Conservation (phyloP, 2,113 vertebrate genomes). For the Sula dactylatra region DNA sequence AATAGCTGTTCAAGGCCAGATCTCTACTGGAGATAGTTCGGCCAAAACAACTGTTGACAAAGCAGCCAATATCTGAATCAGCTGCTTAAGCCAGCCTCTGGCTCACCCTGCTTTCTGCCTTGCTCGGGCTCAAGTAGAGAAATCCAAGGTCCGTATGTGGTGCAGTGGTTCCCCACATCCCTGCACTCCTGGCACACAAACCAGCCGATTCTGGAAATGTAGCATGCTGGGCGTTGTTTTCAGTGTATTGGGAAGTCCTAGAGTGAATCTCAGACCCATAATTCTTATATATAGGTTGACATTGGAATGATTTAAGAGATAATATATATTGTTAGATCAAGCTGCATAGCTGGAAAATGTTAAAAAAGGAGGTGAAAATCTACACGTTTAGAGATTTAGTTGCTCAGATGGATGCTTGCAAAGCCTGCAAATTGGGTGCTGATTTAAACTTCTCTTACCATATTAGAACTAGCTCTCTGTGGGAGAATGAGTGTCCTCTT, state of each 20-base stretch:
- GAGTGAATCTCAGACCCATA: neutral
- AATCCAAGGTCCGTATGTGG: neutral
- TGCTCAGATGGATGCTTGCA: neutral
- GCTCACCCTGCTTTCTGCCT: neutral
- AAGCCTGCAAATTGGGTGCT: neutral
- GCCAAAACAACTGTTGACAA: conserved; percentile 18
- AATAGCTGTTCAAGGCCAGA: conserved; percentile 15
- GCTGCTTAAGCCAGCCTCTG: neutral
- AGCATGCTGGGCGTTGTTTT: accelerated
- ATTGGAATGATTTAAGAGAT: neutral
- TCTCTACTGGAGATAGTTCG: neutral
- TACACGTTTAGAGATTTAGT: neutral
- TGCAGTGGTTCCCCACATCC: neutral
- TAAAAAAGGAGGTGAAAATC: neutral
- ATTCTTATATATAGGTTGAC: neutral
- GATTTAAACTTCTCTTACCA: neutral
- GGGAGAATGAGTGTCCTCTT: neutral
- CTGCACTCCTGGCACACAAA: neutral
- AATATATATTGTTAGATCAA: neutral
- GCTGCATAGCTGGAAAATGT: neutral
- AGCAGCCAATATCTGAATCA: neutral
- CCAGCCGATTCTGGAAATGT: neutral
- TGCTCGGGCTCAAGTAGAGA: neutral
- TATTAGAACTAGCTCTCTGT: neutral
- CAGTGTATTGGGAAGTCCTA: neutral